Percentiles rank a stretch among this genome's conserved stretches.
phyloP scores from a whole-genome alignment of 2,888 invertebrate genomes.

The Zygothrica quintamaculata region DNA sequence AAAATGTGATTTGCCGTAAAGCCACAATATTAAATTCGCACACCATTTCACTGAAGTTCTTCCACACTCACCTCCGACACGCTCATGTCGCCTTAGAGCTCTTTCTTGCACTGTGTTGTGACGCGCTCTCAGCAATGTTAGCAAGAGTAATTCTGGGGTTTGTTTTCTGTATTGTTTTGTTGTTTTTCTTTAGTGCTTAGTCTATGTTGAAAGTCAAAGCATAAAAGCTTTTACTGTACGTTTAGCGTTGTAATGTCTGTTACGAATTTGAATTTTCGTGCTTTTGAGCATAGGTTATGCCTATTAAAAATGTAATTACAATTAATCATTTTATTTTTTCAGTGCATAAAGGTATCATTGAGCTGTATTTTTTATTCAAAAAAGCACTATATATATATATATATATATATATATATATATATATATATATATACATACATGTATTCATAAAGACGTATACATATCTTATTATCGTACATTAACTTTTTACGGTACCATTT shows the following conservation, averaged over 20 bases:
- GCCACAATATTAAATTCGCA: not conserved
- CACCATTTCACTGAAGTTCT: slow-evolving; percentile 19
- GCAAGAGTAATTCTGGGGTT: not conserved
- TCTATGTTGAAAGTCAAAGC: slow-evolving; percentile 1
- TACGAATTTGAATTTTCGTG: slow-evolving; percentile 38
- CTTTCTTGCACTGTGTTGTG: slow-evolving; percentile 27
- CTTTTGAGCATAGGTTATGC: not conserved
- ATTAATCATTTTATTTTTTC: not conserved
- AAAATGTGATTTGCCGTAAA: no score
- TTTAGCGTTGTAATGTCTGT: slow-evolving; percentile 28
- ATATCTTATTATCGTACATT: not conserved
- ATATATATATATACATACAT: no score
- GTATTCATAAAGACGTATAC: not conserved
- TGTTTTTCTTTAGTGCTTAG: not conserved
- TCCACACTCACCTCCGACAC: slow-evolving; percentile 58
- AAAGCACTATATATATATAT: no score
- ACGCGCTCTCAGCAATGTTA: slow-evolving; percentile 8
- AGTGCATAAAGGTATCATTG: not conserved
- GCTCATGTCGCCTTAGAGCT: slow-evolving; percentile 47
- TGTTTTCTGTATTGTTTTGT: not conserved
- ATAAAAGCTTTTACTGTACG: slow-evolving; percentile 36
- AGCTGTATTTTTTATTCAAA: no score
- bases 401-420: no score
- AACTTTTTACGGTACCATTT: slow-evolving; percentile 4
- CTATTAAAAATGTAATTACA: not conserved